Percentiles rank a stretch among this genome's conserved stretches.
Evolutionary conservation across 2,113 vertebrate species (phyloP).

Genomic region (Cebus imitator): DNA sequence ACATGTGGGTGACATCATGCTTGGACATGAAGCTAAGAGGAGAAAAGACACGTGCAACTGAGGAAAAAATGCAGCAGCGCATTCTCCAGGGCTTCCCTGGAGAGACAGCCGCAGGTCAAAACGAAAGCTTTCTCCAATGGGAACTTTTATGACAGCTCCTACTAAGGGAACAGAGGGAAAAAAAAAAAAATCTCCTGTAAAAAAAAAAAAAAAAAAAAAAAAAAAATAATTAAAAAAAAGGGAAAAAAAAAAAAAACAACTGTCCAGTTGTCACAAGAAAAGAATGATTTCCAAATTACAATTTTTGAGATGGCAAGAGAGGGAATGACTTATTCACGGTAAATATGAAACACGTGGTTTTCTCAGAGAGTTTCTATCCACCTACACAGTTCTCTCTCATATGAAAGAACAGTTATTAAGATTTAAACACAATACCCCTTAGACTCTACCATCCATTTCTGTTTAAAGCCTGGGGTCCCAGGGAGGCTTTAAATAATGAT

Average conservation of each 20-base stretch:
- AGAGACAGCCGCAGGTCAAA: neutral
- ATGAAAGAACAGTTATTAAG: conserved; percentile 35
- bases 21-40: neutral
- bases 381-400: neutral
- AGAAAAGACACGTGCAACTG: neutral
- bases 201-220: too few relatives aligned
- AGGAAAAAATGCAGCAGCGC: neutral
- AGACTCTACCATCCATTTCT: neutral
- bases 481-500: neutral
- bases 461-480: neutral
- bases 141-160: neutral
- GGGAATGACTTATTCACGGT: conserved; percentile 1
- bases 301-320: conserved; percentile 55
- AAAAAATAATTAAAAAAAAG: too few relatives aligned
- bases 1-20: neutral
- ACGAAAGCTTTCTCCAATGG: neutral
- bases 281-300: conserved; percentile 53
- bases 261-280: conserved; percentile 55
- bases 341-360: conserved; percentile 59
- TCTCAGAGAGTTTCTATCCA: neutral
- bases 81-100: conserved; percentile 7
- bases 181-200: too few relatives aligned
- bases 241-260: too few relatives aligned
- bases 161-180: neutral
- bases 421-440: conserved; percentile 26